Evolutionary conservation across 2,797 vertebrate genomes (phyloP).

Genomic region (Aeoliscus strigatus): DNA sequence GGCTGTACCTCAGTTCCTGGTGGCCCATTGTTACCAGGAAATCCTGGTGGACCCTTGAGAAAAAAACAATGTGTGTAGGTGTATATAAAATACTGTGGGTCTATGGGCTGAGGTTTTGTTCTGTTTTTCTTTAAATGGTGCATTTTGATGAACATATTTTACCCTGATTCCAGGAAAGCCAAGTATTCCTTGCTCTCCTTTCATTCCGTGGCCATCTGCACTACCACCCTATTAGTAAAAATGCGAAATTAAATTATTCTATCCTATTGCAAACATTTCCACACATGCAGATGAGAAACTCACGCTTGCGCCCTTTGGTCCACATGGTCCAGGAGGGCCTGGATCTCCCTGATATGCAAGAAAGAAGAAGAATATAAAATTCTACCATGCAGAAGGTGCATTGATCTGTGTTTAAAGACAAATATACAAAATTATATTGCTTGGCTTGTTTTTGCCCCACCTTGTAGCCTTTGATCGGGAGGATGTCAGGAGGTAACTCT

Average conservation of each 20-base stretch:
- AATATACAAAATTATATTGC: too few species aligned
- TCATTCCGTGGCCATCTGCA: slow-evolving; percentile 35
- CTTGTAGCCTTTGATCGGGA: slow-evolving; percentile 58
- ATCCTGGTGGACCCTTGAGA: slow-evolving; percentile 48
- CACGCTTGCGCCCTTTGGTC: slow-evolving; percentile 51
- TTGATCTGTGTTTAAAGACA: too few species aligned
- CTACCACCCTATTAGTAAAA: slow-evolving; percentile 27
- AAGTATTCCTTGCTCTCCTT: slow-evolving; percentile 79
- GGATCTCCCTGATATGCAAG: slow-evolving; percentile 50
- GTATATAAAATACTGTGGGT: too few species aligned
- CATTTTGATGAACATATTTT: slow-evolving; percentile 28
- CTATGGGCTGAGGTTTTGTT: too few species aligned
- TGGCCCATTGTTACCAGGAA: slow-evolving; percentile 35
- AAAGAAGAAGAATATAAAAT: too few species aligned
- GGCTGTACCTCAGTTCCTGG: slow-evolving; percentile 40
- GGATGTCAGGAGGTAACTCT: slow-evolving; percentile 26
- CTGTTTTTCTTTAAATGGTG: too few species aligned
- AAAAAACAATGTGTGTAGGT: neutral
- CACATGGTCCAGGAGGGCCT: slow-evolving; percentile 57
- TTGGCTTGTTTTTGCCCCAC: too few species aligned
- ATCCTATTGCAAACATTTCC: too few species aligned
- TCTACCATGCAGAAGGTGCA: too few species aligned
- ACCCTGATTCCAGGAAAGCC: slow-evolving; percentile 79
- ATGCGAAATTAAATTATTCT: neutral
- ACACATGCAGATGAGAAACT: too few species aligned